A percentile compares a stretch with the other conserved stretches of the same genome.
Evolutionary conservation across 35 echinoderm and acorn worm genomes (phyloP).

Genomic region (Patiria miniata): DNA sequence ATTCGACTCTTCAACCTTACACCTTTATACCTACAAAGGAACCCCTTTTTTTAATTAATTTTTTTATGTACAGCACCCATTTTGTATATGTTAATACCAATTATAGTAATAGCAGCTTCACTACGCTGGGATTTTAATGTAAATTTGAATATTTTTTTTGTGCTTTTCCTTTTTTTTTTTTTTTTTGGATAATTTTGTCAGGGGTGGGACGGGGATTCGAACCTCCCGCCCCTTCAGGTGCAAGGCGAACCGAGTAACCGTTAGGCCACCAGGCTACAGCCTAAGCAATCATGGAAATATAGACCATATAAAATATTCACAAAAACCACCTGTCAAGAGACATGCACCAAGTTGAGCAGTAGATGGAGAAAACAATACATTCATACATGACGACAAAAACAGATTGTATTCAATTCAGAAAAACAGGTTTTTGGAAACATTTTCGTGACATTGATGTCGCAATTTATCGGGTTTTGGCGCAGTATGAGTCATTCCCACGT

Average conservation of each 20-base stretch:
- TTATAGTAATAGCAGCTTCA: background rate
- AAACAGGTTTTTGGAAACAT: background rate
- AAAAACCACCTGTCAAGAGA: background rate
- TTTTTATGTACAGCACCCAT: background rate
- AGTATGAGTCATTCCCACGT: too few relatives aligned
- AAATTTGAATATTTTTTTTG: background rate
- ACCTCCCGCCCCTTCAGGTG: background rate
- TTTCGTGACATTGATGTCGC: background rate
- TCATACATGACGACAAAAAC: background rate
- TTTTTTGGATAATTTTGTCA: background rate
- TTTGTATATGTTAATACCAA: background rate
- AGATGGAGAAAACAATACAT: background rate
- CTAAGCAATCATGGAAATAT: background rate
- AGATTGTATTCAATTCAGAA: background rate
- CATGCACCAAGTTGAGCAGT: background rate
- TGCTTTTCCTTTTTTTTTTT: background rate
- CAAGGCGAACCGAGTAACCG: background rate
- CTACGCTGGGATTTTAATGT: too few relatives aligned
- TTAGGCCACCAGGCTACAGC: conserved; percentile 21
- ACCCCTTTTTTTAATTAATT: background rate
- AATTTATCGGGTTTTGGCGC: background rate
- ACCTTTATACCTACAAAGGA: conserved; percentile 11
- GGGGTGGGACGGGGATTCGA: background rate
- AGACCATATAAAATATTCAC: background rate
- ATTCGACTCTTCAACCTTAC: background rate